phyloP scores from a whole-genome alignment of 2,797 vertebrate species.

The Loriculus beryllinus region DNA sequence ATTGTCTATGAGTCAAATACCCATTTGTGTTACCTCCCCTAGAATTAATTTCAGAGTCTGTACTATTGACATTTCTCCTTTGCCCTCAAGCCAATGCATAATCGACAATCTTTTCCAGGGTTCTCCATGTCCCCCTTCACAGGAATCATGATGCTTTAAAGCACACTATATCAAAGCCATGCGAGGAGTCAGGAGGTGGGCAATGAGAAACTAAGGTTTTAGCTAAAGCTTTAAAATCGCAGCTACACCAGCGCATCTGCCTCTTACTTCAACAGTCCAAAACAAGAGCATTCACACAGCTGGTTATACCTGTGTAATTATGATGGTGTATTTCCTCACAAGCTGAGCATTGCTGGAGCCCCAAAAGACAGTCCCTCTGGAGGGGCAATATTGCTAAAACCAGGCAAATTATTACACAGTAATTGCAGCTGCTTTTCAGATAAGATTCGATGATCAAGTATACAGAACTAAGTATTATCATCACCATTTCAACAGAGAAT shows the following conservation, averaged over 20 bases:
- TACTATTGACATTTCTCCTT: not conserved
- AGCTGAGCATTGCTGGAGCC: not conserved
- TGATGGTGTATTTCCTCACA: not conserved
- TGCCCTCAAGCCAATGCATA: not conserved
- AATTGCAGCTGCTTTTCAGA: not conserved
- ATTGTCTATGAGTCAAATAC: not conserved
- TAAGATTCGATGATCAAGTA: not conserved
- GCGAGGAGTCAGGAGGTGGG: not conserved
- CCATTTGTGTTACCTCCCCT: not conserved
- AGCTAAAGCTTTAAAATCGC: not conserved
- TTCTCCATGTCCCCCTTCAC: not conserved
- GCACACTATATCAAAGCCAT: not conserved
- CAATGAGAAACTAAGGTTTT: not conserved
- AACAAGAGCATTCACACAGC: not conserved
- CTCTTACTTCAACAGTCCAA: not conserved
- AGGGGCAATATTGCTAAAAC: not conserved
- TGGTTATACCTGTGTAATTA: not conserved
- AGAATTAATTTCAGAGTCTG: not conserved
- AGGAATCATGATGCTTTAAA: not conserved
- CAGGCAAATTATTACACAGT: not conserved
- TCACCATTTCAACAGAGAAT: not conserved
- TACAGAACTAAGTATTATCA: fast-evolving
- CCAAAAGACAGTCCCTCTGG: not conserved
- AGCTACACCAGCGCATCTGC: not conserved
- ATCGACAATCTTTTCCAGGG: not conserved